Conservation (phyloP, 2,797 vertebrate species). For the Glyptemys insculpta region DNA sequence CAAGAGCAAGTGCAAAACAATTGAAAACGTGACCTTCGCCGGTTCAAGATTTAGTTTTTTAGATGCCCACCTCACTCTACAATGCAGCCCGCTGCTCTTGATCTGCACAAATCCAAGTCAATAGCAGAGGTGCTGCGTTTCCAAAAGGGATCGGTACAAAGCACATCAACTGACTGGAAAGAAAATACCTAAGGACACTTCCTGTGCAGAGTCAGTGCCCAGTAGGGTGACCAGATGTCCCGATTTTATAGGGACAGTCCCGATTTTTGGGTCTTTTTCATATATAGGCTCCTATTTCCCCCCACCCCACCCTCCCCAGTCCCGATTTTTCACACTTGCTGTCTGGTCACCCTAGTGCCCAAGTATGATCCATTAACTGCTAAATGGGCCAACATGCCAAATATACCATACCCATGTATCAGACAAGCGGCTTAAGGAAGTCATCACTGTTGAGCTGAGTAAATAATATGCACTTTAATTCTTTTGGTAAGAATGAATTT, state of each 20-base stretch:
- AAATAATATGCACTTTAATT: neutral
- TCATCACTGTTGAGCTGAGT: neutral
- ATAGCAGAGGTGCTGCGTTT: neutral
- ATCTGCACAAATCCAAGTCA: neutral
- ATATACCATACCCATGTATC: neutral
- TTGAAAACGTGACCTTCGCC: neutral
- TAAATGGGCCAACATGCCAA: neutral
- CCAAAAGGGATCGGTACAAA: neutral
- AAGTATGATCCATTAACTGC: accelerated
- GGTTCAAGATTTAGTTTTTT: accelerated
- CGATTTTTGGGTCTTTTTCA: too few species aligned
- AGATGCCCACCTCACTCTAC: neutral
- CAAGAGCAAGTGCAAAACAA: neutral
- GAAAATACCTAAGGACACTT: neutral
- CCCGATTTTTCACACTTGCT: too few species aligned
- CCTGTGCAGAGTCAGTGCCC: accelerated
- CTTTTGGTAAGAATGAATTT: neutral
- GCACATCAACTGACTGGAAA: neutral
- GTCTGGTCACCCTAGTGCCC: neutral
- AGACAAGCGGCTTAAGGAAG: neutral
- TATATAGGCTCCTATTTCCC: too few species aligned
- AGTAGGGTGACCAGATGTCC: neutral
- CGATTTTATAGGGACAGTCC: too few species aligned
- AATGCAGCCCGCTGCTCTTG: neutral
- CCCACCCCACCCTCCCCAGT: too few species aligned